A percentile compares a stretch with the other conserved stretches of the same genome.
Evolutionary conservation across 2,888 invertebrate species (phyloP).

Genomic region (Rapana venosa): DNA sequence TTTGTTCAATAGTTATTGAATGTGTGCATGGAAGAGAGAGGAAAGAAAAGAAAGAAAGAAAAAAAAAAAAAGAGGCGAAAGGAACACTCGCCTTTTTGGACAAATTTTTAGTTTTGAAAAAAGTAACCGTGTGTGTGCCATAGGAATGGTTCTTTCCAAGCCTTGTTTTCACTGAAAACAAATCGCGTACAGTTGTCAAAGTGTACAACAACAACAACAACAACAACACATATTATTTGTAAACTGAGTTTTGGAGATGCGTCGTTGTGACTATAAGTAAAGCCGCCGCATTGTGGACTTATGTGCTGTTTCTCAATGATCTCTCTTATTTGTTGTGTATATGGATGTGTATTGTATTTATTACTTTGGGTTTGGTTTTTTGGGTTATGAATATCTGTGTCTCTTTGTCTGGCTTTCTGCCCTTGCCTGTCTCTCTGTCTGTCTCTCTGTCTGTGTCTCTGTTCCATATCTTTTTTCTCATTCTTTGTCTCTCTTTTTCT

Average conservation of each 20-base stretch:
- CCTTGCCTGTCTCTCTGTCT: not conserved
- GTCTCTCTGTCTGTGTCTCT: not conserved
- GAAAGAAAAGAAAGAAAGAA: not conserved
- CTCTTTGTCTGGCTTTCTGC: not conserved
- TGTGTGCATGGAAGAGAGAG: not conserved
- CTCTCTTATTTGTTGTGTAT: constrained; percentile 13
- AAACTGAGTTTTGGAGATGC: not conserved
- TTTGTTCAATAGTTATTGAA: no score
- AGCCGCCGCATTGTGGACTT: no score
- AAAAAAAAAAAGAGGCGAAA: not conserved
- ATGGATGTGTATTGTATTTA: constrained; percentile 14
- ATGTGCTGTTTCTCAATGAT: not conserved
- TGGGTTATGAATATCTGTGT: not conserved
- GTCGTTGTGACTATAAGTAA: no score
- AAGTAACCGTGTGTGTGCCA: not conserved
- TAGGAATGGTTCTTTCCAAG: not conserved
- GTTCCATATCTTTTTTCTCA: not conserved
- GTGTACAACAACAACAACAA: no score
- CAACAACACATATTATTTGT: not conserved
- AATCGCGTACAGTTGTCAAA: not conserved
- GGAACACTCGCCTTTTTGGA: not conserved
- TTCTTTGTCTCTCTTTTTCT: not conserved
- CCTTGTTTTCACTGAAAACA: not conserved
- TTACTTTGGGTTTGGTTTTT: not conserved
- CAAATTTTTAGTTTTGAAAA: not conserved